Percentiles rank a stretch among this genome's conserved stretches.
Evolutionary conservation across 1,140 invertebrate genomes (phyloP).

Genomic region (Coptotermes formosanus): DNA sequence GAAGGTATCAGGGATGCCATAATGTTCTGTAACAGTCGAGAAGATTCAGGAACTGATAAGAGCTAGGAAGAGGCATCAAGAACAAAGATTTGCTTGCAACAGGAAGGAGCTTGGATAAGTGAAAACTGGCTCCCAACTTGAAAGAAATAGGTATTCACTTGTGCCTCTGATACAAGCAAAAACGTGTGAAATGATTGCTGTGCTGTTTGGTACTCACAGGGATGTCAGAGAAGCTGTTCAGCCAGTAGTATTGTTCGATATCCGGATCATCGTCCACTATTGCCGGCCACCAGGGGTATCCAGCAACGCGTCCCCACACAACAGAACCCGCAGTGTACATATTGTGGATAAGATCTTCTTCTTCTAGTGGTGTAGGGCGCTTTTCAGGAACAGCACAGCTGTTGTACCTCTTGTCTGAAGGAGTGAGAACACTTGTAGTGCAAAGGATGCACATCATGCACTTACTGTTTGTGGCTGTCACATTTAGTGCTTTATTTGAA

Average conservation of each 20-base stretch:
- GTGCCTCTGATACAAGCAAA: no score
- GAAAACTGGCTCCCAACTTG: no score
- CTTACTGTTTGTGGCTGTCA: background rate
- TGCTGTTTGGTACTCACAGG: constrained; percentile 47
- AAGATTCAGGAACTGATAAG: no score
- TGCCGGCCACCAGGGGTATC: constrained; percentile 71
- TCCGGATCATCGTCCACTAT: constrained; percentile 71
- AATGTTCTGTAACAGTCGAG: no score
- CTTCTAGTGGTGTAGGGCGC: background rate
- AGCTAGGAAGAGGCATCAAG: no score
- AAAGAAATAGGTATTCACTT: no score
- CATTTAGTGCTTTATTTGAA: no score
- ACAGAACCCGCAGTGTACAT: constrained; percentile 60
- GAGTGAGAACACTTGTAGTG: no score
- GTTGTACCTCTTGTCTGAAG: constrained; percentile 20
- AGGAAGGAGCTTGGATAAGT: no score
- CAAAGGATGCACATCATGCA: background rate
- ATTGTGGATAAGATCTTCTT: constrained; percentile 48
- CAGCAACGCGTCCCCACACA: constrained; percentile 60
- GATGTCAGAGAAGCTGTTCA: constrained; percentile 50
- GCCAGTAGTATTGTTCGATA: constrained; percentile 58
- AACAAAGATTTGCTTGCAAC: no score
- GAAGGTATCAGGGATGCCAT: no score
- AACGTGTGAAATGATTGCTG: no score
- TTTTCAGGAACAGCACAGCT: constrained; percentile 24